Evolutionary conservation across 2,888 invertebrate species (phyloP).

Genomic region (Macroteleia sp.): DNA sequence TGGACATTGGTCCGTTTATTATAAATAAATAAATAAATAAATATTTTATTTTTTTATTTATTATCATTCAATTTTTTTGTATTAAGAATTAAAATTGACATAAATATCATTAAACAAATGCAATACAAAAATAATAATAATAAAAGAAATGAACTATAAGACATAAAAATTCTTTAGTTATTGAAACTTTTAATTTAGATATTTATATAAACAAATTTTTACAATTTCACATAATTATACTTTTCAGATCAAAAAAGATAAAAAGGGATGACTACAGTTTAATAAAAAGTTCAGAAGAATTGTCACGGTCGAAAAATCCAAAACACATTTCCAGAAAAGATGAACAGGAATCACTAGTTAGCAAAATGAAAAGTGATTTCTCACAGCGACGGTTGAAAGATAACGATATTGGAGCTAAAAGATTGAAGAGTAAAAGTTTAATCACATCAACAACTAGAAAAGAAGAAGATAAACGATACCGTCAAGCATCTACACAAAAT

Average conservation of each 20-base stretch:
- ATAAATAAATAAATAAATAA: no score
- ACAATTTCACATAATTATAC: no score
- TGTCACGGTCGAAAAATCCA: conserved; percentile 69
- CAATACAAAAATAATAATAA: no score
- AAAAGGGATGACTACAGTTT: conserved; percentile 75
- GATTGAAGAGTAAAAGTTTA: conserved; percentile 74
- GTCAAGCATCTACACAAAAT: conserved; percentile 69
- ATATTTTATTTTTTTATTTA: no score
- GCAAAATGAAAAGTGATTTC: conserved; percentile 72
- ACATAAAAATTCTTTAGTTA: no score
- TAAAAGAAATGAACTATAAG: no score
- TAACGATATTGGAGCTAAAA: conserved; percentile 71
- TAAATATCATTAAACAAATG: no score
- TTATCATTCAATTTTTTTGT: no score
- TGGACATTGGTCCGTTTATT: no score
- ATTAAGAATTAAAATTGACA: no score
- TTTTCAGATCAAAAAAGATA: conserved; percentile 76
- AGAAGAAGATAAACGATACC: conserved; percentile 75
- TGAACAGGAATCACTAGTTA: conserved; percentile 68
- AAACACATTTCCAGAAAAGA: conserved; percentile 77
- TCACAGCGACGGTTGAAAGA: conserved; percentile 62
- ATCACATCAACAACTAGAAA: conserved; percentile 74
- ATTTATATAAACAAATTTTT: no score
- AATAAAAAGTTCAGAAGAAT: conserved; percentile 69
- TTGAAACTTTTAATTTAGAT: no score